Percentiles rank a stretch among this genome's conserved stretches.
Evolutionary conservation across 2,888 invertebrate species (phyloP).

Genomic region (Pandemis heparana): DNA sequence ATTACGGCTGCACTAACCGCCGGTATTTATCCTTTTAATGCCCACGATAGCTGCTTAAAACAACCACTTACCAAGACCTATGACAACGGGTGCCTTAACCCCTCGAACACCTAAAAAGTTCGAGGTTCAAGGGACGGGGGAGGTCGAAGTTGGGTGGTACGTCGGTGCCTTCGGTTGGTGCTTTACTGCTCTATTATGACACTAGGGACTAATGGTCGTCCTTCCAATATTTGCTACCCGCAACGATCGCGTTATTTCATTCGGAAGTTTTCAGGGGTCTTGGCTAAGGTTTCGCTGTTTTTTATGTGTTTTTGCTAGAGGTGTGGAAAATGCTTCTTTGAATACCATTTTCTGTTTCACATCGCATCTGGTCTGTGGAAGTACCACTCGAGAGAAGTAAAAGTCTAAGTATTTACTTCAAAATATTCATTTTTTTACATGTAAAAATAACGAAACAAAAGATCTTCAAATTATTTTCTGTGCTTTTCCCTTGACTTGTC

Average conservation of each 20-base stretch:
- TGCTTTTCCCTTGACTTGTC: no score
- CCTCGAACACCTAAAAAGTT: not conserved
- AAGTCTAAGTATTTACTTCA: no score
- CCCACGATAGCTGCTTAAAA: constrained; percentile 46
- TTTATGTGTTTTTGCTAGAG: not conserved
- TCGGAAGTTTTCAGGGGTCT: constrained; percentile 1
- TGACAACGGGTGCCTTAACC: not conserved
- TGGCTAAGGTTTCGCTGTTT: not conserved
- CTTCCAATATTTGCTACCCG: constrained; percentile 45
- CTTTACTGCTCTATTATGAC: constrained; percentile 48
- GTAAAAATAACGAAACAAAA: no score
- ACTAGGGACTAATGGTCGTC: constrained; percentile 45
- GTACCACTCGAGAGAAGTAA: no score
- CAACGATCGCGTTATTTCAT: constrained; percentile 30
- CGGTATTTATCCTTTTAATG: constrained; percentile 50
- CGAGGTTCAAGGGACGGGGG: not conserved
- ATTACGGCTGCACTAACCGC: constrained; percentile 45
- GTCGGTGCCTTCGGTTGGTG: constrained; percentile 44
- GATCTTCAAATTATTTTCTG: no score
- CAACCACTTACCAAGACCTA: constrained; percentile 36
- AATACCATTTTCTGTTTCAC: no score
- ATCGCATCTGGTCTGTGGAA: no score
- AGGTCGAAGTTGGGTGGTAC: constrained; percentile 41
- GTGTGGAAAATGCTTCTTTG: no score
- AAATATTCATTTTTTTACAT: no score